Conservation (phyloP, 2,797 vertebrate genomes). For the Naso thynnoides region DNA sequence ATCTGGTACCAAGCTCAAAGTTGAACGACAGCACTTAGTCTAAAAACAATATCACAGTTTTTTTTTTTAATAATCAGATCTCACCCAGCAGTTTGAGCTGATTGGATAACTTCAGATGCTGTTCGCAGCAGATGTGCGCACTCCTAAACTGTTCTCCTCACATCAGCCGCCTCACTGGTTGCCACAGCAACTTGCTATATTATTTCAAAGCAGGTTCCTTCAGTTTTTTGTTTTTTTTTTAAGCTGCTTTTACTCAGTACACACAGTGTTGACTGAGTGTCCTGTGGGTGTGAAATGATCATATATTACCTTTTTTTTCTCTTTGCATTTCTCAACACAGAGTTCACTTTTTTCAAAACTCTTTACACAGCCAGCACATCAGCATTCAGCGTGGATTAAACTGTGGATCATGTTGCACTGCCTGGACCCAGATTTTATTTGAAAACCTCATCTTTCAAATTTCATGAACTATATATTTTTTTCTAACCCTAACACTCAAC, state of each 20-base stretch:
- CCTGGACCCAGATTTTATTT: background rate
- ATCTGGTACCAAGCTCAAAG: conserved; percentile 68
- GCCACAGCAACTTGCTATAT: conserved; percentile 37
- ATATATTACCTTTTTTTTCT: background rate
- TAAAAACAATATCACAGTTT: conserved; percentile 34
- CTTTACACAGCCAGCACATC: background rate
- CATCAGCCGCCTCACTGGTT: conserved; percentile 29
- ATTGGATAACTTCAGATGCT: conserved; percentile 45
- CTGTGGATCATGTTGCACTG: background rate
- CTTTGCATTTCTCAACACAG: background rate
- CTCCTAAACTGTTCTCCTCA: conserved; percentile 25
- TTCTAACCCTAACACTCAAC: background rate
- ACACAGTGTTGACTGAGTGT: background rate
- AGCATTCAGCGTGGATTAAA: background rate
- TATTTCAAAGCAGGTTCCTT: background rate
- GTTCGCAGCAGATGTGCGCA: conserved; percentile 16
- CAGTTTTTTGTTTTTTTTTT: background rate
- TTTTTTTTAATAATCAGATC: conserved; percentile 48
- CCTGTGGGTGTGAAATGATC: background rate
- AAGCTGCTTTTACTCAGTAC: background rate
- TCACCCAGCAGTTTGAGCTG: conserved; percentile 31
- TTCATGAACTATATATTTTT: background rate
- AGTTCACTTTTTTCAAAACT: background rate
- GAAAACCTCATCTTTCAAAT: background rate
- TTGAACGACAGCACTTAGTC: conserved; percentile 60